These are phyloP conservation scores for Pipistrellus nathusii DNA, from an alignment of 2,797 vertebrate species.

Conservation along the genomic window DNA sequence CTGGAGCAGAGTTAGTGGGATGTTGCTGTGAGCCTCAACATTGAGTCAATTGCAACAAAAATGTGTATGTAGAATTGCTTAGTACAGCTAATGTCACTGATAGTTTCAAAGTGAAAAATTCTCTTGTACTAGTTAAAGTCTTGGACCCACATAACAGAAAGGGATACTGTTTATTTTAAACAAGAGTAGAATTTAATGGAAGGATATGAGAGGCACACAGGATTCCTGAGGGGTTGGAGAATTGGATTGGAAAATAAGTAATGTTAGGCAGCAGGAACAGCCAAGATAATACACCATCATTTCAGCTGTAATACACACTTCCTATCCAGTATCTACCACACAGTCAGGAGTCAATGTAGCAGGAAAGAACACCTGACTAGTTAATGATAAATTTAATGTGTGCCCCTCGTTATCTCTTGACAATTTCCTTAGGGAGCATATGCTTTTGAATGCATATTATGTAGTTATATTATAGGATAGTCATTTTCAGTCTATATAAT, in stretches of 20 bases:
- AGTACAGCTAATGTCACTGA: background rate
- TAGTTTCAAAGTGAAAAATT: constrained; percentile 45
- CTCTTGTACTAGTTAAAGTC: background rate
- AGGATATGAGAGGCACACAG: background rate
- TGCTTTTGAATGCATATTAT: background rate
- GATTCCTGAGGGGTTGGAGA: background rate
- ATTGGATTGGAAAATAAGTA: background rate
- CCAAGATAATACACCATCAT: background rate
- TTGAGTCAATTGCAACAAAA: constrained; percentile 55
- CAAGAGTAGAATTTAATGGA: constrained; percentile 3
- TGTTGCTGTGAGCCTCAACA: background rate
- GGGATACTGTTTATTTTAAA: background rate
- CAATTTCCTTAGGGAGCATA: background rate
- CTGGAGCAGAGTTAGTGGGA: constrained; percentile 67
- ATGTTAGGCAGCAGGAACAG: background rate
- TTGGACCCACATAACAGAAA: background rate
- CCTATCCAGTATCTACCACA: background rate
- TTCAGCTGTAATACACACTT: background rate
- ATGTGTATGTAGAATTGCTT: constrained; percentile 2
- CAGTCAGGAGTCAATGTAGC: background rate
- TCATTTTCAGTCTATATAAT: background rate
- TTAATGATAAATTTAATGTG: background rate
- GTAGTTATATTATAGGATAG: background rate
- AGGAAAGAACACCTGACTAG: background rate
- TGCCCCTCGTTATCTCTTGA: background rate